Evolutionary conservation across 2,888 invertebrate species (phyloP).

Genomic region (Periphyllus acericola): DNA sequence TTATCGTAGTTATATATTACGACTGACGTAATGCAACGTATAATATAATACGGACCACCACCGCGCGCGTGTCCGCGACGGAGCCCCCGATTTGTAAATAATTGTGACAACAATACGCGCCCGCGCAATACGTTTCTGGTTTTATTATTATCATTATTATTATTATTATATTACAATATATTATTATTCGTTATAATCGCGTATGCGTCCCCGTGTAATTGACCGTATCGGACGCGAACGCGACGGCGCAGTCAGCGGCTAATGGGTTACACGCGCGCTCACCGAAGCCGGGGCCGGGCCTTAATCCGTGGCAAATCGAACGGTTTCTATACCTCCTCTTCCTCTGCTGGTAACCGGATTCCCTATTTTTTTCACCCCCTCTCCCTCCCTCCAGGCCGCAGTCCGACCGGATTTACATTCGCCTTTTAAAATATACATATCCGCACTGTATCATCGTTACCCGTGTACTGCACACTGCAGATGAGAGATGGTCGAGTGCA

Average conservation of each 20-base stretch:
- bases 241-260: neutral
- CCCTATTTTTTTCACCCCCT: neutral
- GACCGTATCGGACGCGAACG: conserved; percentile 36
- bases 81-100: conserved; percentile 31
- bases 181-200: conserved; percentile 1
- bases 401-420: conserved; percentile 31
- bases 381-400: neutral
- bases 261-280: conserved; percentile 50
- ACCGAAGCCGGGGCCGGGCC: neutral
- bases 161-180: neutral
- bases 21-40: neutral
- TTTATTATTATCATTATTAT: conserved; percentile 14
- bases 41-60: neutral
- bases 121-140: conserved; percentile 39
- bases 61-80: too few species aligned
- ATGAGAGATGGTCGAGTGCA: neutral
- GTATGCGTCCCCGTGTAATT: conserved; percentile 12
- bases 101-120: conserved; percentile 33
- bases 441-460: too few species aligned
- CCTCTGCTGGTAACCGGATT: conserved; percentile 38
- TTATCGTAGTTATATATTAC: neutral
- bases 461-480: neutral
- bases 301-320: conserved; percentile 57
- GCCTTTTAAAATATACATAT: neutral
- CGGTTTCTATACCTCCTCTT: conserved; percentile 7